phyloP scores from a whole-genome alignment of 2,888 invertebrate species.

The Alloscopus bannaensis region DNA sequence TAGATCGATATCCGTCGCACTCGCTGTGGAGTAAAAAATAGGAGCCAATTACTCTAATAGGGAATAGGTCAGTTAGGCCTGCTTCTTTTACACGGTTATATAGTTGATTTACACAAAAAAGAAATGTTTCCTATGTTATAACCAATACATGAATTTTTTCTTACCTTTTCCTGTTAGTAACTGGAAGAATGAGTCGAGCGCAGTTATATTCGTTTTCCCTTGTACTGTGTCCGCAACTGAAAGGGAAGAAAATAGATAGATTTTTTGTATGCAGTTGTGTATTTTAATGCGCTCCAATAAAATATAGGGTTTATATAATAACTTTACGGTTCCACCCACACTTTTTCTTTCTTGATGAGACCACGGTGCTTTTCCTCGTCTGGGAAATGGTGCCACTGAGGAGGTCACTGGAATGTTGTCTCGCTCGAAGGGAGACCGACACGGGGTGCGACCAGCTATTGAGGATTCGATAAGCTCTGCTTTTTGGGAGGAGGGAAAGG shows the following conservation, averaged over 20 bases:
- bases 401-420: conserved; percentile 88
- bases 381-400: conserved; percentile 82
- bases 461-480: conserved; percentile 85
- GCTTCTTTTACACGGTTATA: too few species aligned
- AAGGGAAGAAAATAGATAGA: not conserved
- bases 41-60: too few species aligned
- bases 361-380: conserved; percentile 63
- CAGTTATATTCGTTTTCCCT: conserved; percentile 81
- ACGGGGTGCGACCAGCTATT: conserved; percentile 87
- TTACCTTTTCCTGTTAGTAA: conserved; percentile 86
- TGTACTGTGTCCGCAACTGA: conserved; percentile 35
- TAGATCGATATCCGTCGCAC: conserved; percentile 89
- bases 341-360: conserved; percentile 69
- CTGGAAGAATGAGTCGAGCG: conserved; percentile 89
- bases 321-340: conserved; percentile 35
- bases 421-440: conserved; percentile 85
- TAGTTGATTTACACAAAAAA: too few species aligned
- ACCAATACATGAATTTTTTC: conserved; percentile 5
- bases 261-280: not conserved
- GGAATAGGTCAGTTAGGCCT: too few species aligned
- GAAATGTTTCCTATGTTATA: too few species aligned
- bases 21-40: too few species aligned
- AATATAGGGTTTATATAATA: not conserved
- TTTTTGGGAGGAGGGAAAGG: conserved; percentile 84
- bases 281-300: not conserved